These are phyloP conservation scores for Pherbina coryleti DNA, from an alignment of 2,888 invertebrate species.

Conservation along the genomic window DNA sequence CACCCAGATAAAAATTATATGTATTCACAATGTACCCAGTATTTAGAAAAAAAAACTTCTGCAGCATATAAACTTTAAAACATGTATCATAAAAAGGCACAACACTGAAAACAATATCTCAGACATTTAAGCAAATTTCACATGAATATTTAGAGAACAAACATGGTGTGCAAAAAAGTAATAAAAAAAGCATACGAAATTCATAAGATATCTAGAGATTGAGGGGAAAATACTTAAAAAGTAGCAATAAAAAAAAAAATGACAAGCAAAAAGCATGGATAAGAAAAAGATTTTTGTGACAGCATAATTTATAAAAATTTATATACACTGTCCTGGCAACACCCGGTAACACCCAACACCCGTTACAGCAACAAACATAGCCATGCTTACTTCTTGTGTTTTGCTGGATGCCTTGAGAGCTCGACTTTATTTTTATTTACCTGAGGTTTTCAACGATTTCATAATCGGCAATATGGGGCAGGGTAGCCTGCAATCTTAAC, in stretches of 20 bases:
- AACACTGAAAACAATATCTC: not conserved
- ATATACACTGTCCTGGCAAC: not conserved
- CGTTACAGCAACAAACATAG: not conserved
- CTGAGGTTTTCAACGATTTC: too few relatives aligned
- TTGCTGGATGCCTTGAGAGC: too few relatives aligned
- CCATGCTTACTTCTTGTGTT: too few relatives aligned
- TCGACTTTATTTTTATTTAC: too few relatives aligned
- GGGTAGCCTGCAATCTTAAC: not conserved
- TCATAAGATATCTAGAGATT: not conserved
- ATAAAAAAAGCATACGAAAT: not conserved
- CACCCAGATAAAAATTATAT: too few relatives aligned
- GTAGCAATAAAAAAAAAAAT: not conserved
- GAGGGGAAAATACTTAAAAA: not conserved
- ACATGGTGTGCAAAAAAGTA: not conserved
- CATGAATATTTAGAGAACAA: not conserved
- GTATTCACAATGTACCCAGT: too few relatives aligned
- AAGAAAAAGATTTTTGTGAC: not conserved
- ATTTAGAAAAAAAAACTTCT: too few relatives aligned
- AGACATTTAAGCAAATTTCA: not conserved
- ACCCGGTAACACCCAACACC: not conserved
- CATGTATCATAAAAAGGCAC: not conserved
- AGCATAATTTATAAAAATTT: not conserved
- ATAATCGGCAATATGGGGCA: not conserved
- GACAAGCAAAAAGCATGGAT: not conserved
- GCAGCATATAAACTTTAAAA: too few relatives aligned